These are phyloP conservation scores for Drosophila anomalata DNA, from an alignment of 2,888 invertebrate genomes.

Conservation along the genomic window DNA sequence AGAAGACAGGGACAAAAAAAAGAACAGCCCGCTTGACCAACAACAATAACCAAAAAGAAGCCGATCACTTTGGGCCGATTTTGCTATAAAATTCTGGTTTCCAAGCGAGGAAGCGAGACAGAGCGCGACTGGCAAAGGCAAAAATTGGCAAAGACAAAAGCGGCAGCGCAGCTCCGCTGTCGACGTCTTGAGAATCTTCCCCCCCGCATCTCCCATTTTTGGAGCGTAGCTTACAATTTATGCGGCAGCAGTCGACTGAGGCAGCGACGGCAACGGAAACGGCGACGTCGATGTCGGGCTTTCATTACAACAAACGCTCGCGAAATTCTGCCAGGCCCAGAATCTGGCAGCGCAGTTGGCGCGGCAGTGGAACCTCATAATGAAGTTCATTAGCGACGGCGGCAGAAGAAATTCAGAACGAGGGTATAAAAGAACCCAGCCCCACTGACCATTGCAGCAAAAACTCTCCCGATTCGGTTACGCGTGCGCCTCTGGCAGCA, in stretches of 20 bases:
- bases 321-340: conserved; percentile 54
- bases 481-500: conserved; percentile 74
- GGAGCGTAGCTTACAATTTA: conserved; percentile 56
- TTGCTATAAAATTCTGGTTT: conserved; percentile 36
- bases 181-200: conserved; percentile 55
- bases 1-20: conserved; percentile 65
- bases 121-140: conserved; percentile 48
- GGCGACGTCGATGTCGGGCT: conserved; percentile 32
- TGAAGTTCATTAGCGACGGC: conserved; percentile 49
- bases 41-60: conserved; percentile 46
- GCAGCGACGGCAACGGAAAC: conserved; percentile 28
- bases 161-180: conserved; percentile 50
- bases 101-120: conserved; percentile 32
- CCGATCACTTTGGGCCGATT: conserved; percentile 59
- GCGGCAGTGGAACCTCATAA: conserved; percentile 60
- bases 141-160: conserved; percentile 61
- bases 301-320: conserved; percentile 57
- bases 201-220: background rate
- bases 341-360: conserved; percentile 48
- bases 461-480: conserved; percentile 70
- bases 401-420: conserved; percentile 73
- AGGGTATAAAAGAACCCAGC: conserved; percentile 83
- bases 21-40: conserved; percentile 55
- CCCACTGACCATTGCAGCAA: conserved; percentile 72
- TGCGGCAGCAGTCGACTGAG: conserved; percentile 41